A percentile compares a stretch with the other conserved stretches of the same genome.
phyloP scores from a whole-genome alignment of 2,797 vertebrate genomes.

The Cuculus canorus region DNA sequence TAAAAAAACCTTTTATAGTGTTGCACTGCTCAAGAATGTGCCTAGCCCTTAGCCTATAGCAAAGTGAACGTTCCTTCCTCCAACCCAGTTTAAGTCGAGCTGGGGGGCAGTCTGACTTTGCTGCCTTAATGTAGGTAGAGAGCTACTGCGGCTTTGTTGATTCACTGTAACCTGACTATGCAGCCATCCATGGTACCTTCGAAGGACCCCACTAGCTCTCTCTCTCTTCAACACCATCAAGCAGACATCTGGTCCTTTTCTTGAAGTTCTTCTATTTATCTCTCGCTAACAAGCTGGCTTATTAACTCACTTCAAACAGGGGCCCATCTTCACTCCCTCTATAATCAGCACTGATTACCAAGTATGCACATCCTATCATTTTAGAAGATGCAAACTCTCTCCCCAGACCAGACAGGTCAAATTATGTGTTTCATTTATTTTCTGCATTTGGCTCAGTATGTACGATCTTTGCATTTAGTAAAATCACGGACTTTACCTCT shows the following conservation, averaged over 20 bases:
- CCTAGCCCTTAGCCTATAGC: background rate
- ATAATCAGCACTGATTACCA: conserved; percentile 52
- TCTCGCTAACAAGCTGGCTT: conserved; percentile 42
- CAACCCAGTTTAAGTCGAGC: background rate
- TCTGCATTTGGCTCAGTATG: background rate
- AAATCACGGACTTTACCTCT: background rate
- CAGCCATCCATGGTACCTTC: background rate
- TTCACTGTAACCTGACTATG: background rate
- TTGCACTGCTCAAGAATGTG: background rate
- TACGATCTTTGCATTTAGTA: background rate
- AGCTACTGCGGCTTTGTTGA: background rate
- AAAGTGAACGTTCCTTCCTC: background rate
- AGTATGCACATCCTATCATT: conserved; percentile 31
- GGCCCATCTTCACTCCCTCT: conserved; percentile 42
- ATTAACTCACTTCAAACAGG: conserved; percentile 59
- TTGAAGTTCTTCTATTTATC: conserved; percentile 38
- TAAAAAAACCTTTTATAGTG: background rate
- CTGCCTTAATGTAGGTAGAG: background rate
- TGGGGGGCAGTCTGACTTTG: background rate
- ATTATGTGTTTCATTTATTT: background rate
- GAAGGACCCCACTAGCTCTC: background rate
- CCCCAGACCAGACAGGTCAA: conserved; percentile 37
- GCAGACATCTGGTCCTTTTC: conserved; percentile 53
- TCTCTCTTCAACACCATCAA: background rate
- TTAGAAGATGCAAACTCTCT: conserved; percentile 30